Evolutionary conservation across 2,888 invertebrate species (phyloP), one percentile per base, ranked within the genome.

Genomic region (Emmelina monodactyla): DNA sequence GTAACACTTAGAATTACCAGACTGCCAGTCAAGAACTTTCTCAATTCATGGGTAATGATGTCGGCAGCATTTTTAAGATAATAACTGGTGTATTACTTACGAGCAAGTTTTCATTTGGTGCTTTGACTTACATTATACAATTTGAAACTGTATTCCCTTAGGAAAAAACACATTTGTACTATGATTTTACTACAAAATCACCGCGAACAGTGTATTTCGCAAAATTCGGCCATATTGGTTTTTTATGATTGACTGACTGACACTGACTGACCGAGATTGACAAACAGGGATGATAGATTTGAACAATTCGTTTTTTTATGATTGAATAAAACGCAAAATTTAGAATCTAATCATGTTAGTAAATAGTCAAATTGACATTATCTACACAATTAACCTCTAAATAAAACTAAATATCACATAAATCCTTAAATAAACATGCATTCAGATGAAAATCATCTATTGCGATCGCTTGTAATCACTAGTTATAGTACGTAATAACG

Each of bases 51-150:
- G 65, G 71, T 71, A 73, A 72, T 68, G 69, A 64, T 69, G 49
- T 53, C 44, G 41, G 48, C 43, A 42, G 49, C 40, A 44, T 46
- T 39, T 46, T 43, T 39, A 44, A 40, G n/a, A 38, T 37, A 45
- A 37, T 44, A n/a, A n/a, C n/a, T n/a, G n/a, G n/a, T n/a, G n/a
- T n/a, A n/a, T 46, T 65, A 75, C 75, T 73, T 63, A 76, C 78
- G 54, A 54, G 46, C 53, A 58, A 53, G 55, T 58, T 58, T 63
- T 61, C 57, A 67, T 63, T 58, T 58, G 51, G 49, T 51, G 55
- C 64, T 66, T 62, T 62, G 67, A 69, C 71, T 76, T 73, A 75
- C 76, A 78, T 76, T 62, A 67, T 72, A 59, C 51, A 57, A 66
- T 66, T 70, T 70, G 66, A 44, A 64, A 65, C 65, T 51, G 54